Evolutionary conservation across 2,797 vertebrate genomes (phyloP).

Genomic region (Myotis planiceps): DNA sequence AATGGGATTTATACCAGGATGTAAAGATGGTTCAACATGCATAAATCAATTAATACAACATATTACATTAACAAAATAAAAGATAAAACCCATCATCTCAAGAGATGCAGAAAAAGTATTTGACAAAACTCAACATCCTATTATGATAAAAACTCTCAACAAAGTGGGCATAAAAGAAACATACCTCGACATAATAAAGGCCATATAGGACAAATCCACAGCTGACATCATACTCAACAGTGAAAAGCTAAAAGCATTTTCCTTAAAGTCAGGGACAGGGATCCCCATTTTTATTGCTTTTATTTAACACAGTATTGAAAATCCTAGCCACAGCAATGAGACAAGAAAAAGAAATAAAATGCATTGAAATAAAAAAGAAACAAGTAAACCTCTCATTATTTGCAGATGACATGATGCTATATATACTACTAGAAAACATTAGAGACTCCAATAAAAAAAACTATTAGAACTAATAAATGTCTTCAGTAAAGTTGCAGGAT

Average conservation of each 20-base stretch:
- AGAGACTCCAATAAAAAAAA: not conserved
- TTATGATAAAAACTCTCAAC: not conserved
- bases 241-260: not conserved
- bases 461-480: not conserved
- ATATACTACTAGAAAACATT: not conserved
- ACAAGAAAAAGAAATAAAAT: not conserved
- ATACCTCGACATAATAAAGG: not conserved
- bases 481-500: not conserved
- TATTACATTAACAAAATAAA: not conserved
- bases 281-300: not conserved
- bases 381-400: not conserved
- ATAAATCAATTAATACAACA: not conserved
- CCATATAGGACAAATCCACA: not conserved
- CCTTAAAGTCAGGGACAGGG: not conserved
- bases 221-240: not conserved
- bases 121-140: not conserved
- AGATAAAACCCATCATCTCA: not conserved
- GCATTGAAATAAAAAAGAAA: not conserved
- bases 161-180: not conserved
- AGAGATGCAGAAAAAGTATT: not conserved
- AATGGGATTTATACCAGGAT: not conserved
- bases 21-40: not conserved
- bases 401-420: not conserved
- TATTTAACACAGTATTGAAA: not conserved
- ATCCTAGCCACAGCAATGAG: not conserved